Base-by-base conservation (phyloP, 1,140 invertebrate species). In the Bathynomus jamesi region DNA sequence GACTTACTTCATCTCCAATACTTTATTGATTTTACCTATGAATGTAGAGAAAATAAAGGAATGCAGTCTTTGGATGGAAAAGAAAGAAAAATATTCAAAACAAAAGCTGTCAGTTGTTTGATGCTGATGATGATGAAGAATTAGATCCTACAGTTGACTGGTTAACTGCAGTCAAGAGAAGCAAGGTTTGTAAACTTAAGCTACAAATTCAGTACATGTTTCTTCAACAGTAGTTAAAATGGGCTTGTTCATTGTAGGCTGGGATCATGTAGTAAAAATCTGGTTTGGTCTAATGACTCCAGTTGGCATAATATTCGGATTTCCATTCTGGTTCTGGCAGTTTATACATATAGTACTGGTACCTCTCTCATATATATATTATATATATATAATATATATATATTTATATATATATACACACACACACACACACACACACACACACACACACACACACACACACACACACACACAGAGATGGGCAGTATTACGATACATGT, bases 41-140 rank as follows among this genome's bases (percentile, higher is more conserved):
- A n/a, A n/a, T n/a, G n/a, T n/a, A n/a, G n/a, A n/a, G n/a, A n/a
- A n/a, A n/a, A n/a, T n/a, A n/a, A n/a, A n/a, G n/a, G n/a, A n/a
- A 69, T 65, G 76, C 71, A 72, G 67, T 64, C 67, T 29, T 69
- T 74, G 28, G 64, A 28, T 74, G 72, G 72, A 74, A 74, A 61
- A 74, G 72, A 53, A 74, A 74, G 64, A 53, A 63, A 40, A 69
- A 69, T 30, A 70, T 74, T 67, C 21, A 61, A 11, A 65, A 74
- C 27, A 68, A 68, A 67, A 53, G n/a, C 28, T 65, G 65, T 13
- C 5, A 68, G 24, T 63, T 62, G 21, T 74, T 74, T 65, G 27
- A 65, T 53, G 64, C 28, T 27, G 68, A 74, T 24, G 67, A 70
- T 62, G 64, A 60, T n/a, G 72, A 70, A 62, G 69, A 70, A 21